Percentiles rank a stretch among this genome's conserved stretches.
Conservation (phyloP, 2,113 vertebrate genomes). For the Romanogobio albipinnatus region DNA sequence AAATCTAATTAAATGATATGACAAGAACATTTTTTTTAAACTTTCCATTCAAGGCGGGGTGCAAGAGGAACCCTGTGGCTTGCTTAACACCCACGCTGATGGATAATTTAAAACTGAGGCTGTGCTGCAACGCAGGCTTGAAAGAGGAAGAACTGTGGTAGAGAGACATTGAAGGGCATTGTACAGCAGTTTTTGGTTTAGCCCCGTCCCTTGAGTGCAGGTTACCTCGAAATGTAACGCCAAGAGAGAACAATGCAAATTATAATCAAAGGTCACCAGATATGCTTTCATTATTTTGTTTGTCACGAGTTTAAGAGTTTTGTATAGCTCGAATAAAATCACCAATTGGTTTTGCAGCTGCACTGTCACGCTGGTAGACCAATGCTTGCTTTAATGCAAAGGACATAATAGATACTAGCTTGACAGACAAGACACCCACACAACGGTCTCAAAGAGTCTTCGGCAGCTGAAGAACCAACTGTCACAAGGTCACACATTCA, state of each 20-base stretch:
- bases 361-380: conserved; percentile 5
- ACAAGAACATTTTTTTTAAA: conserved; percentile 16
- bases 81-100: conserved; percentile 50
- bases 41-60: conserved; percentile 52
- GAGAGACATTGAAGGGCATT: conserved; percentile 42
- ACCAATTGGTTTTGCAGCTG: conserved; percentile 46
- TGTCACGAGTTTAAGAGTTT: neutral
- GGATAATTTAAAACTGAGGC: conserved; percentile 59
- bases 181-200: conserved; percentile 1
- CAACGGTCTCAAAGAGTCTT: conserved; percentile 39
- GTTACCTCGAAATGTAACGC: neutral
- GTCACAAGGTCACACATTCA: conserved; percentile 34
- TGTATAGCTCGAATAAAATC: conserved; percentile 31
- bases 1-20: conserved; percentile 39
- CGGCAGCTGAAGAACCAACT: conserved; percentile 51
- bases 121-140: conserved; percentile 23
- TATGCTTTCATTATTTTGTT: conserved; percentile 9
- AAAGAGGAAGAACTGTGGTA: conserved; percentile 63
- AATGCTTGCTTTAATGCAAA: conserved; percentile 29
- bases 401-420: conserved; percentile 32
- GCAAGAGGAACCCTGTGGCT: conserved; percentile 59
- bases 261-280: conserved; percentile 11
- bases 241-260: conserved; percentile 29
- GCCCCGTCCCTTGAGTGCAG: conserved; percentile 11
- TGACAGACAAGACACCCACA: conserved; percentile 47